Base-by-base conservation (phyloP, 2,888 invertebrate species). In the Stenchaetothrips biformis region DNA sequence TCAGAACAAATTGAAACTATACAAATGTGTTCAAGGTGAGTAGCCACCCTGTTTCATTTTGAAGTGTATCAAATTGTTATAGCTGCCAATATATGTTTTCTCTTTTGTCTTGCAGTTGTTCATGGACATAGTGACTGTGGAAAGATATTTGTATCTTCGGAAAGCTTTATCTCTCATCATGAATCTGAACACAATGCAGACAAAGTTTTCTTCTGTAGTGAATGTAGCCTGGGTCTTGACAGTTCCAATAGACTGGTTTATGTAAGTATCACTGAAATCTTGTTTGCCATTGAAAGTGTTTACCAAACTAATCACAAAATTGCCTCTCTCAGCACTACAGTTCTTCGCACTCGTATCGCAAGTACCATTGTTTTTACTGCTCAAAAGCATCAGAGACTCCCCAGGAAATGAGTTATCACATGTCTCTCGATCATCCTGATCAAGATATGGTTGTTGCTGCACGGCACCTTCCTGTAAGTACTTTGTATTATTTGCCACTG, bases 321-420 rank as follows among this genome's bases (percentile, higher is more conserved):
- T 80, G 27, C 80, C 48, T 79, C 16, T 47, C 48, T n/a, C 48
- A n/a, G 80, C 77, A 79, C 85, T 84, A 77, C 83, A 86, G 85
- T 89, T 89, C 83, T 88, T 88, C 82, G 7, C 89, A 89, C 80
- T 85, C 86, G 2, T 86, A 88, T 78, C 86, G 85, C 79, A 86
- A 86, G 37, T 89, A 86, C 81, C 89, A 89, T 82, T 90, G 90
- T 82, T 85, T 88, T 4, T 89, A 89, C 83, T 90, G 90, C 83
- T 78, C 85, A 0, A 85, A 85, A 82, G 89, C 88, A 3, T 84
- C 86, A 1, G 85, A 86, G 18, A 84, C 84, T 1, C 82, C 85
- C 2, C 84, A 85, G 2, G 87, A 87, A 6, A 85, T 91, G 81
- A 85, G 88, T 62, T 85, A 84, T 13, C 91, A 91, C 85, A 87